Base-by-base conservation (phyloP, 2,888 invertebrate genomes). In the Epirrhoe alternata region DNA sequence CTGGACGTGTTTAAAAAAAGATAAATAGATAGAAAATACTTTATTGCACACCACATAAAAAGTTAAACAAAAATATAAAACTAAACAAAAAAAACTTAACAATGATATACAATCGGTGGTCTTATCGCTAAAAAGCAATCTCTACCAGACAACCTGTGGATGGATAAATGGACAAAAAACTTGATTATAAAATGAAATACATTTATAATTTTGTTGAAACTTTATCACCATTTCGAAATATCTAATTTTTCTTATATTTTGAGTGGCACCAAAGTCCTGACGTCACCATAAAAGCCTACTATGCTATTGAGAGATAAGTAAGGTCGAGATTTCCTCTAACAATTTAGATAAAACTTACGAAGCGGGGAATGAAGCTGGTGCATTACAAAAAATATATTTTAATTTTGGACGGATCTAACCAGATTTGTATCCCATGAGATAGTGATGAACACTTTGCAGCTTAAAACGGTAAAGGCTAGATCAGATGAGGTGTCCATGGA, bases 281-380 rank as follows among this genome's bases (percentile, higher is more conserved):
- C 38, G 38, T 24, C 24, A 3, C 3, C 49, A 51, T 55, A 51
- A 31, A 79, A 78, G 76, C 38, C 42, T 58, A 30, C 24, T 58
- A 14, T 59, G 24, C 51, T 35, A 53, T 49, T 58, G 74, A n/a
- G 10, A 64, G 14, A 77, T 76, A 80, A 77, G 75, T 61, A 64
- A 66, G 53, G 33, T 35, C 47, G 35, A 47, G 47, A 60, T 49
- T 57, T 33, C 12, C 42, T 55, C 17, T 24, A 52, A 30, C 38
- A 38, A 12, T 51, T 8, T n/a, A 51, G 24, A 60, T 38, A 45
- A 38, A 60, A 42, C 24, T 16, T 45, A 24, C 14, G 30, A 12
- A 51, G 16, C 47, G 14, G 16, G 14, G 6, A 47, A 16, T 5
- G 47, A 47, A 47, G 47, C 7, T 16, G 47, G 24, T 24, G 24